These are phyloP conservation scores for Mimumesa dahlbomi DNA, from an alignment of 2,888 invertebrate genomes.

Conservation along the genomic window DNA sequence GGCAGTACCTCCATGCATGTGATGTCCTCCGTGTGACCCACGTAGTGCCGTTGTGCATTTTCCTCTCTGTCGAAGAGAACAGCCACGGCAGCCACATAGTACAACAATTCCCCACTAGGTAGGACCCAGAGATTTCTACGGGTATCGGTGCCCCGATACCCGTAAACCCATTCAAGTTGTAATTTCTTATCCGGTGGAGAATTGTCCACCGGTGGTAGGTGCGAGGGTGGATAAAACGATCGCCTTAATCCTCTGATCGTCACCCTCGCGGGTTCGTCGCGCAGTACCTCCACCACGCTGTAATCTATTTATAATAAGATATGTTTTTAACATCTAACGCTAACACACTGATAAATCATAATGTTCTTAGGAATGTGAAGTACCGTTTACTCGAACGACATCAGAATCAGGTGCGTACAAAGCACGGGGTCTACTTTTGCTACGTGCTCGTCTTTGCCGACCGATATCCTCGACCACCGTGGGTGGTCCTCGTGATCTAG, in stretches of 20 bases:
- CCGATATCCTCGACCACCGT: slow-evolving; percentile 82
- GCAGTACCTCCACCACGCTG: slow-evolving; percentile 90
- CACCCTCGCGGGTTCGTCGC: slow-evolving; percentile 92
- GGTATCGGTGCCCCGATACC: slow-evolving; percentile 95
- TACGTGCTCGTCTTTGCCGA: slow-evolving; percentile 86
- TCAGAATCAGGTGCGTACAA: slow-evolving; percentile 92
- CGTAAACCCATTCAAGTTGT: slow-evolving; percentile 97
- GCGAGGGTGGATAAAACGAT: slow-evolving; percentile 93
- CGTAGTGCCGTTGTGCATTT: slow-evolving; percentile 94
- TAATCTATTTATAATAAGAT: too few relatives aligned
- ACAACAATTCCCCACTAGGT: slow-evolving; percentile 95
- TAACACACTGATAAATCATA: too few relatives aligned
- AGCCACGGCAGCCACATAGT: slow-evolving; percentile 95
- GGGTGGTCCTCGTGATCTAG: slow-evolving; percentile 83
- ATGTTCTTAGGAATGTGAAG: slow-evolving; percentile 61
- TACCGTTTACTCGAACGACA: slow-evolving; percentile 88
- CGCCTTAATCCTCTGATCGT: slow-evolving; percentile 91
- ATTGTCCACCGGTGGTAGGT: slow-evolving; percentile 92
- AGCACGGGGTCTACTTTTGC: slow-evolving; percentile 92
- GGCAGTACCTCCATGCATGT: slow-evolving; percentile 88
- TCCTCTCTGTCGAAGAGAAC: slow-evolving; percentile 93
- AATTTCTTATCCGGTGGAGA: slow-evolving; percentile 93
- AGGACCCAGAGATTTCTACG: slow-evolving; percentile 94
- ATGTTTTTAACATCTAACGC: too few relatives aligned
- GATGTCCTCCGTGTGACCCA: slow-evolving; percentile 95